Percentiles rank a stretch among this genome's conserved stretches.
Evolutionary conservation across 2,888 invertebrate species (phyloP).

Genomic region (Pristionchus mayeri): DNA sequence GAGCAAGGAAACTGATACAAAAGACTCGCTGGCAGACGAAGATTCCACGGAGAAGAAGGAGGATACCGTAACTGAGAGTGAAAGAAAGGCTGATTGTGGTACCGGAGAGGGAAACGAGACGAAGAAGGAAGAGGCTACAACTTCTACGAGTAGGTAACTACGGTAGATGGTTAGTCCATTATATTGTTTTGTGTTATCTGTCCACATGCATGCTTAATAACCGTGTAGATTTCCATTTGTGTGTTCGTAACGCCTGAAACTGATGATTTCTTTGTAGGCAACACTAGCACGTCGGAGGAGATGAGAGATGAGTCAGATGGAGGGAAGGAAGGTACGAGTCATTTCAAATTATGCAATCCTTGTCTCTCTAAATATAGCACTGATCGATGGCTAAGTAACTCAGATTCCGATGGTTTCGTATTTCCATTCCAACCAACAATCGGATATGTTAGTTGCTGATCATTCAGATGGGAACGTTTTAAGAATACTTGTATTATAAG

Average conservation of each 20-base stretch:
- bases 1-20: background rate
- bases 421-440: no score
- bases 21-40: background rate
- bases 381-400: no score
- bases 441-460: no score
- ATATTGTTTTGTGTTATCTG: conserved; percentile 8
- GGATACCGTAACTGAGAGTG: background rate
- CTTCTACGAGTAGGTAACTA: conserved; percentile 30
- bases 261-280: background rate
- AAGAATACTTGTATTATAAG: no score
- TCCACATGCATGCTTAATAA: background rate
- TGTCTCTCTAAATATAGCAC: background rate
- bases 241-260: background rate
- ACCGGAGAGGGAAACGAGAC: background rate
- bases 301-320: background rate
- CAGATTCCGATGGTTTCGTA: no score
- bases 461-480: no score
- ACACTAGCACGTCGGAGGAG: conserved; percentile 4
- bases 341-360: background rate
- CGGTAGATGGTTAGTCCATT: conserved; percentile 36
- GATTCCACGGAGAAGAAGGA: background rate
- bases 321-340: background rate
- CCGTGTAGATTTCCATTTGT: background rate
- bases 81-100: background rate
- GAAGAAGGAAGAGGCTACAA: background rate